Base-by-base conservation (phyloP, 2,113 vertebrate genomes). In the Opisthocomus hoazin region DNA sequence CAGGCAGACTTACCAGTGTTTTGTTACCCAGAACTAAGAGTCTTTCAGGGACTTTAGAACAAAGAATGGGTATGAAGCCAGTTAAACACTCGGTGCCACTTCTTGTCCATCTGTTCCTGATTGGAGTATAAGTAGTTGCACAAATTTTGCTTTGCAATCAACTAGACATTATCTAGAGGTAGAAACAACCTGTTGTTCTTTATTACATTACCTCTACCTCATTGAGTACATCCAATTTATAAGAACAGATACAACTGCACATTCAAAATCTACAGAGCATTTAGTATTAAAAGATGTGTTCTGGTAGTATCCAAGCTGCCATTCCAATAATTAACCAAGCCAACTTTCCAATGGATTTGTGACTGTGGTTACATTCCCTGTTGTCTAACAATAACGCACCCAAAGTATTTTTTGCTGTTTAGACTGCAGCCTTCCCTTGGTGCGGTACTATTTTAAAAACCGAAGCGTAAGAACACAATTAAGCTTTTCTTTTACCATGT, bases 31-130 rank as follows among this genome's bases (percentile, higher is more conserved):
- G 75, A 94, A 71, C 84, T 66, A 65, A 95, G 81, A 89, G 94
- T 73, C 86, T 91, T 96, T 95, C 91, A 97, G 87, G 63, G 64
- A 93, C 94, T 96, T 97, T 70, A 88, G 86, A 95, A 93, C 69
- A 92, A 93, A 97, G 85, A 94, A 82, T 63, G 89, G 95, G 96
- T 93, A 95, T 41, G 46, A 79, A 37, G 97, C 96, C 97, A 98
- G 84, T 94, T 94, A 97, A 97, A 95, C 97, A 94, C 84, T 97
- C 94, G 65, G 75, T 60, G n/a, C 51, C 80, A 39, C 86, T 93
- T 95, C 95, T 96, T 78, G 56, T 92, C 96, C 87, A 95, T 96
- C 94, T 97, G 95, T 89, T 66, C 80, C 87, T 93, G 73, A 66
- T 7, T 6, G 41, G 16, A 89, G 48, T 39, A 14, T 78, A 84